Evolutionary conservation across 2,113 vertebrate genomes (phyloP).

Genomic region (Mystacornis crossleyi): DNA sequence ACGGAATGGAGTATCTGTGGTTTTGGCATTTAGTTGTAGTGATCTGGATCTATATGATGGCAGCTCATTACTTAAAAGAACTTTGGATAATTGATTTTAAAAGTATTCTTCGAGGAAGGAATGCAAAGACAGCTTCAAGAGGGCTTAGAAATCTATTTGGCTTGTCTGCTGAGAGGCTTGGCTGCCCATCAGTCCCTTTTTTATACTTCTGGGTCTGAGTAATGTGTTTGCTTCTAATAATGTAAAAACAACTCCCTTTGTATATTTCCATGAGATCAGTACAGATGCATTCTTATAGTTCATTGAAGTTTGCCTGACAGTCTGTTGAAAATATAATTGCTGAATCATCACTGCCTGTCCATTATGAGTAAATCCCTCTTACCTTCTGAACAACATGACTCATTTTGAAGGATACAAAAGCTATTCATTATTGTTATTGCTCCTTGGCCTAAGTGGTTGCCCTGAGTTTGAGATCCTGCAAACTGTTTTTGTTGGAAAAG

Average conservation of each 20-base stretch:
- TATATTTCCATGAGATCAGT: slow-evolving; percentile 19
- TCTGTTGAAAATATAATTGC: slow-evolving; percentile 27
- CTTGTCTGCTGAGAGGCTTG: not conserved
- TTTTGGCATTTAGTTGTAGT: not conserved
- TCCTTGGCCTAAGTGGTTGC: not conserved
- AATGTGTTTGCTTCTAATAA: not conserved
- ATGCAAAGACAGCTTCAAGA: not conserved
- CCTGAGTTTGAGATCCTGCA: not conserved
- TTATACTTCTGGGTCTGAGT: slow-evolving; percentile 3
- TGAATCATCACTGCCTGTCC: slow-evolving; percentile 33
- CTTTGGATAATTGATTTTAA: not conserved
- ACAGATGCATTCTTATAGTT: slow-evolving; percentile 24
- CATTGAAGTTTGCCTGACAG: slow-evolving; percentile 2
- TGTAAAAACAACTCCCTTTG: slow-evolving; percentile 26
- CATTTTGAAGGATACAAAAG: slow-evolving; percentile 19
- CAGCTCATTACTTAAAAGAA: not conserved
- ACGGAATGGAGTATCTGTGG: not conserved
- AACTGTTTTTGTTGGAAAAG: not conserved
- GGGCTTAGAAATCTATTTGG: not conserved
- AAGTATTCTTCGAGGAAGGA: not conserved
- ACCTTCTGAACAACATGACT: slow-evolving; percentile 47
- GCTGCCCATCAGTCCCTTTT: slow-evolving; percentile 7
- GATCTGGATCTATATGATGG: not conserved
- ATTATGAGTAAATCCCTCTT: slow-evolving; percentile 25
- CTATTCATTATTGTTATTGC: slow-evolving; percentile 2